Evolutionary conservation across 2,888 invertebrate species (phyloP), one percentile per base, ranked within the genome.

Genomic region (Ganaspis brasiliensis): DNA sequence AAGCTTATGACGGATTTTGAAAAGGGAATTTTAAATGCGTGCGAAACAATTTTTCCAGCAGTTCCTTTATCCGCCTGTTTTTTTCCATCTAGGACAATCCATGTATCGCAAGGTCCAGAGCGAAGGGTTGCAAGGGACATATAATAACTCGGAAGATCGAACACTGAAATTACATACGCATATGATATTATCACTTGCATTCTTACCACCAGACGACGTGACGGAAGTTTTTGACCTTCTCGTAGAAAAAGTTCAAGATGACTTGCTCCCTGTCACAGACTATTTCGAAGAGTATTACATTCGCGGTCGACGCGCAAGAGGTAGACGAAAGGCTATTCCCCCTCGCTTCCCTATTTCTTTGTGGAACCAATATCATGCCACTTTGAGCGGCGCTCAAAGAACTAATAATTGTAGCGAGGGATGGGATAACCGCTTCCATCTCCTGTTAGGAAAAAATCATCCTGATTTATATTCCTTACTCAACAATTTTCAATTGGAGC

Each of bases 331-430:
- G 35, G 67, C 67, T 31, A 16, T 67, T 14, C 67, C 67, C 19
- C 67, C 67, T 31, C 67, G 67, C 31, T 67, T n/a, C 37, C 67
- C 67, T 31, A 37, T 67, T 35, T 10, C 37, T 10, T 37, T 67
- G 67, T 67, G 67, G 67, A 67, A 35, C 16, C 67, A 67, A 35
- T 67, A 67, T 37, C n/a, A 67, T 26, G 67, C 67, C 49, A 49
- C n/a, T 49, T 49, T 49, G 6, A 49, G 49, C 1, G 49, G n/a
- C 6, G n/a, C 16, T 14, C 49, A 49, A 40, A 40, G 40, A 40
- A 40, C 40, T 40, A 40, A 40, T 10, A 40, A 40, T 40, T 40
- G 40, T 40, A 40, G 40, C 9, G 40, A 40, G 40, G 40, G 40
- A 9, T 40, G 40, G 9, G 4, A 40, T 40, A 40, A 40, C 9